phyloP scores from a whole-genome alignment of 1,140 invertebrate genomes.

The Calycopis cecrops region DNA sequence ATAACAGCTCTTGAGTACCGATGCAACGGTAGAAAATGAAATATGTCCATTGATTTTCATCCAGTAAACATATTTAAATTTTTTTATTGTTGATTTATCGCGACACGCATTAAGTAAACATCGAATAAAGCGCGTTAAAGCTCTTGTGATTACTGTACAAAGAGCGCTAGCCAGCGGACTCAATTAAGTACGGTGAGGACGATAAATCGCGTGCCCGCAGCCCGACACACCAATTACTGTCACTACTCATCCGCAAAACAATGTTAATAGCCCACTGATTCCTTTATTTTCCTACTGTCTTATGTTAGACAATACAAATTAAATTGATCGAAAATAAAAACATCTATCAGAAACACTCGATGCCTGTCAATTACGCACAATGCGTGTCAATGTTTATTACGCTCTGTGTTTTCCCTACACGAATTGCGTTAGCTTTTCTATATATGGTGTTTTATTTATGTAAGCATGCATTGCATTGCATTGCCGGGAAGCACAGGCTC shows the following conservation, averaged over 20 bases:
- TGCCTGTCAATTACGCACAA: background rate
- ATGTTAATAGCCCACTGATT: slow-evolving; percentile 65
- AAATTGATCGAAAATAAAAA: slow-evolving; percentile 1
- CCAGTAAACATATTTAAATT: too few species aligned
- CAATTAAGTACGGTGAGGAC: slow-evolving; percentile 50
- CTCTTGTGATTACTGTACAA: slow-evolving; percentile 10
- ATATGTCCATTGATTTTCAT: too few species aligned
- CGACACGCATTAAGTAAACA: background rate
- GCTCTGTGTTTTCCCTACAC: background rate
- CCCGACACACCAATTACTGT: slow-evolving; percentile 68
- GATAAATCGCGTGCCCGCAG: slow-evolving; percentile 61
- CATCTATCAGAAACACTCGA: background rate
- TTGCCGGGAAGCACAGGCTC: too few species aligned
- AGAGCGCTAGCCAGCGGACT: slow-evolving; percentile 23
- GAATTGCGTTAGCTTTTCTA: slow-evolving; percentile 1
- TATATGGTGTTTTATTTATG: too few species aligned
- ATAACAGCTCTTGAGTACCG: too few species aligned
- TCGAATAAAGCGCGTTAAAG: slow-evolving; percentile 2
- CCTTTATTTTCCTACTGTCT: slow-evolving; percentile 13
- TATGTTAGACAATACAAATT: slow-evolving; percentile 3
- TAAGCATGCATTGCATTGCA: too few species aligned
- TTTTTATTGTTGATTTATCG: too few species aligned
- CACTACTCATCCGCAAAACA: slow-evolving; percentile 67
- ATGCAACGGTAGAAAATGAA: too few species aligned
- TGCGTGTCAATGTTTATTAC: slow-evolving; percentile 6